A percentile compares a stretch with the other conserved stretches of the same genome.
Conservation (phyloP, 2,797 vertebrate species). For the Rhyacichthys aspro region DNA sequence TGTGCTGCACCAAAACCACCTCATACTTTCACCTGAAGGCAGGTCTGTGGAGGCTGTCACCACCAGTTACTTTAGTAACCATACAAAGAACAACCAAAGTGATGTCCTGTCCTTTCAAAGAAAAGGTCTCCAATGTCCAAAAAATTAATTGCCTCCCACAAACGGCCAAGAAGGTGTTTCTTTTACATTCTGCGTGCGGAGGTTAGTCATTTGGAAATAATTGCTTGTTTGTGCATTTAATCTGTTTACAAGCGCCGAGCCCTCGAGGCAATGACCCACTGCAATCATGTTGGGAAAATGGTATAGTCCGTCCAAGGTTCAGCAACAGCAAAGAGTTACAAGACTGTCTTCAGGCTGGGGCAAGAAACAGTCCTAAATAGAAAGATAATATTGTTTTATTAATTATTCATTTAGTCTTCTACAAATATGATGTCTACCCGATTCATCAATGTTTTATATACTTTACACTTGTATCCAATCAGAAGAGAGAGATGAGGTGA, state of each 20-base stretch:
- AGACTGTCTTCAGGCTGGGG: constrained; percentile 8
- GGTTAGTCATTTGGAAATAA: constrained; percentile 45
- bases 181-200: constrained; percentile 19
- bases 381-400: constrained; percentile 31
- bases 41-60: too few relatives aligned
- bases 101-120: constrained; percentile 7
- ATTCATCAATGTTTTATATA: too few relatives aligned
- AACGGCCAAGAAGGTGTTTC: constrained; percentile 22
- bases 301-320: constrained; percentile 17
- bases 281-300: constrained; percentile 27
- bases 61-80: too few relatives aligned
- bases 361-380: constrained; percentile 12
- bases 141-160: constrained; percentile 33
- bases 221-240: constrained; percentile 52
- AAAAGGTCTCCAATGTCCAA: constrained; percentile 23
- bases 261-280: constrained; percentile 32
- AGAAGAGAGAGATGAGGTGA: too few relatives aligned
- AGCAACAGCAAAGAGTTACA: constrained; percentile 7
- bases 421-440: background rate
- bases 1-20: too few relatives aligned
- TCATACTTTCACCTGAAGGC: too few relatives aligned
- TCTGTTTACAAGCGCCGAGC: constrained; percentile 6
- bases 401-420: constrained; percentile 18
- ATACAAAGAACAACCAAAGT: background rate
- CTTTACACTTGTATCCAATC: too few relatives aligned